A percentile compares a stretch with the other conserved stretches of the same genome.
These are phyloP conservation scores for Oreochromis grahami DNA, from an alignment of 2,797 vertebrate genomes.

Conservation along the genomic window DNA sequence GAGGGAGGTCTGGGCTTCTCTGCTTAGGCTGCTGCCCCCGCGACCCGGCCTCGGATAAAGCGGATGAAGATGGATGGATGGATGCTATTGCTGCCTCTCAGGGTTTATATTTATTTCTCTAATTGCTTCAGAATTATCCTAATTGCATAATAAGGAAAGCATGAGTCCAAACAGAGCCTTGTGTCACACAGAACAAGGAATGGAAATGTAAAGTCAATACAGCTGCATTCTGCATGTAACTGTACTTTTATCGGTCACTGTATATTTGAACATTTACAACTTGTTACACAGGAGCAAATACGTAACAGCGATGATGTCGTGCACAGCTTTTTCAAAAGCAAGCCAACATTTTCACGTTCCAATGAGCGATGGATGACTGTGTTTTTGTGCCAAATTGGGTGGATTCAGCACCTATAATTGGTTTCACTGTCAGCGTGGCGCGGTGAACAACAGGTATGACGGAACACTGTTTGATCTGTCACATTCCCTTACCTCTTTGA, in stretches of 20 bases:
- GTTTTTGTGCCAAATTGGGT: background rate
- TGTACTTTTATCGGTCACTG: background rate
- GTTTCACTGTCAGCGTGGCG: background rate
- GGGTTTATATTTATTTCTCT: constrained; percentile 19
- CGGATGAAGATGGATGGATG: too few species aligned
- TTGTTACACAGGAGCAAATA: background rate
- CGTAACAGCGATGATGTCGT: background rate
- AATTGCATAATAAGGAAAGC: constrained; percentile 13
- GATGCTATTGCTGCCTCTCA: background rate
- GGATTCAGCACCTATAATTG: background rate
- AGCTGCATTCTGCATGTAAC: background rate
- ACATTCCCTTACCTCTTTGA: background rate
- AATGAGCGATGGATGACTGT: background rate
- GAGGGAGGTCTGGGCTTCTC: too few species aligned
- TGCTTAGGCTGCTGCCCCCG: too few species aligned
- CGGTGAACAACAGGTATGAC: constrained; percentile 2
- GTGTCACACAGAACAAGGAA: background rate
- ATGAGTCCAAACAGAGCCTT: background rate
- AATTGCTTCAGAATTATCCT: constrained; percentile 12
- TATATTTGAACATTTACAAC: background rate
- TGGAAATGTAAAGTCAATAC: constrained; percentile 20
- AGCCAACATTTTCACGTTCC: background rate
- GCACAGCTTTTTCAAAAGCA: background rate
- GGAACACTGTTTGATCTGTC: background rate
- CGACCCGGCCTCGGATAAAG: too few species aligned